Percentiles rank a stretch among this genome's conserved stretches.
These are phyloP conservation scores for Corynorhinus townsendii DNA, from an alignment of 2,113 vertebrate genomes.

Conservation along the genomic window DNA sequence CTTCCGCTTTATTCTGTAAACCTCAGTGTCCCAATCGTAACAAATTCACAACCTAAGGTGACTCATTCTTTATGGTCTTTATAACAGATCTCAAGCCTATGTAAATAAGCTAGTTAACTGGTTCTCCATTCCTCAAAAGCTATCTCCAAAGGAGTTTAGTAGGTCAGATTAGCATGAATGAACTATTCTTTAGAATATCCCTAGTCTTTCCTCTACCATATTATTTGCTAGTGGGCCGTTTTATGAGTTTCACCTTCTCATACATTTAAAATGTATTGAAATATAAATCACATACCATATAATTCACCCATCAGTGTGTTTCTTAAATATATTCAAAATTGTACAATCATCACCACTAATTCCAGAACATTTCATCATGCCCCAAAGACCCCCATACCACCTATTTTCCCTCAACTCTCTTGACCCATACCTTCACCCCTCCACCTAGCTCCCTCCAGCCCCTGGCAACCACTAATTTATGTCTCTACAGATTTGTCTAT, in stretches of 20 bases:
- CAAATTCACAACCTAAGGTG: not conserved
- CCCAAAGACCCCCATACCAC: not conserved
- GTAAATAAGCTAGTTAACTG: not conserved
- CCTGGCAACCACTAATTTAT: not conserved
- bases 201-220: not conserved
- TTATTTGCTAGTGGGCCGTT: not conserved
- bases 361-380: not conserved
- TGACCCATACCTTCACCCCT: rapidly evolving
- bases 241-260: not conserved
- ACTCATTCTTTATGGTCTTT: not conserved
- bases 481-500: not conserved
- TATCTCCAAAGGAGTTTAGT: not conserved
- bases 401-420: not conserved
- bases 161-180: not conserved
- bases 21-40: not conserved
- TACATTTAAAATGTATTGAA: not conserved
- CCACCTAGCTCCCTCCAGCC: not conserved
- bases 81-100: not conserved
- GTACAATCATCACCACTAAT: not conserved
- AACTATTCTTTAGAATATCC: not conserved
- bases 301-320: not conserved
- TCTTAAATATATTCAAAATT: not conserved
- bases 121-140: not conserved
- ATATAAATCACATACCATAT: not conserved
- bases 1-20: not conserved